Base-by-base conservation (phyloP, 2,888 invertebrate genomes). In the Polyommatus iphigenia region DNA sequence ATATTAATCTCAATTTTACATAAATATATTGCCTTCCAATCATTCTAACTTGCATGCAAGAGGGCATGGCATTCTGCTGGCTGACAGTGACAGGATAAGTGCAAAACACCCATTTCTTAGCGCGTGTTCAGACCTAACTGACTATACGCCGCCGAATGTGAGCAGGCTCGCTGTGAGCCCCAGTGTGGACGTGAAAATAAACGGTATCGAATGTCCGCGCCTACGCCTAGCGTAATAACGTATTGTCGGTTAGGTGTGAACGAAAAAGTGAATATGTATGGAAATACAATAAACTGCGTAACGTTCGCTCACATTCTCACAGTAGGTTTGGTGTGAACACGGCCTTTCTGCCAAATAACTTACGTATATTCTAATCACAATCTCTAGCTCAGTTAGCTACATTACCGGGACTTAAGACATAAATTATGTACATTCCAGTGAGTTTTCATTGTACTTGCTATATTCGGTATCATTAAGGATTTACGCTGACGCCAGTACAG, bases 401-500 rank as follows among this genome's bases (percentile, higher is more conserved):
- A 41, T 2, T 54, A 50, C 15, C 50, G 54, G 54, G 54, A 59
- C 59, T 59, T 59, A 20, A 20, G 59, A 82, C 83, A 83, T 81
- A 82, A 82, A 85, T 83, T 86, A 86, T 87, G 85, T 84, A 87
- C 86, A 87, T 79, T 85, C 82, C 84, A 84, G 80, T 80, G 83
- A 82, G 79, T 81, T 67, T 32, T 67, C 67, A 67, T 32, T 67
- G 67, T 32, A 29, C 59, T 67, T 15, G 29, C 29, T 67, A 67
- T 67, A 67, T 67, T 62, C 15, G 29, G 67, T 6, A 15, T 67
- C 67, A 18, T 67, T 67, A 67, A 67, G 29, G 2, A 79, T 83
- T 87, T 88, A 88, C 84, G 86, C 83, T 46, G 86, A 86, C 77
- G 84, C 83, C 79, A 85, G 81, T 78, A 84, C 82, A 18, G 50